Evolutionary conservation across 2,113 vertebrate genomes (phyloP).

Genomic region (Prunella fulvescens): DNA sequence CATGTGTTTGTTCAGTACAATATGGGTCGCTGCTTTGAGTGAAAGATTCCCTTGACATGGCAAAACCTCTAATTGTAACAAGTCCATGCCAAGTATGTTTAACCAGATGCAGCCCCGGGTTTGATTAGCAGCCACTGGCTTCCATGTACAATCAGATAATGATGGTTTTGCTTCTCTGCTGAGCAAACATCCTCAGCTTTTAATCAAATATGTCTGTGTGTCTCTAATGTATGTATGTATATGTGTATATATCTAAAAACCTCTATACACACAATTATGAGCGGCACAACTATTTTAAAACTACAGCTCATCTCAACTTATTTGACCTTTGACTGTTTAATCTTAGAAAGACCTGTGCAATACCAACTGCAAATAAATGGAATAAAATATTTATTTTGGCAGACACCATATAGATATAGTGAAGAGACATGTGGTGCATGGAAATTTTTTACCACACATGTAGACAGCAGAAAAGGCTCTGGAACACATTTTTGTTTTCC

Average conservation of each 20-base stretch:
- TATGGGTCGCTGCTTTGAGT: constrained; percentile 82
- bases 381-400: constrained; percentile 77
- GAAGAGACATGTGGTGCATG: constrained; percentile 62
- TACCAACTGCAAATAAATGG: constrained; percentile 71
- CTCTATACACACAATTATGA: constrained; percentile 47
- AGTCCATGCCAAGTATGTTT: constrained; percentile 77
- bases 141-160: constrained; percentile 83
- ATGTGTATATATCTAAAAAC: constrained; percentile 41
- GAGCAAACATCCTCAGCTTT: constrained; percentile 73
- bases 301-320: constrained; percentile 71
- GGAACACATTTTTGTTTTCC: constrained; percentile 70
- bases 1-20: constrained; percentile 86
- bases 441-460: constrained; percentile 72
- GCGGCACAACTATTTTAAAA: constrained; percentile 64
- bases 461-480: constrained; percentile 62
- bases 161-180: constrained; percentile 74
- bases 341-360: constrained; percentile 65
- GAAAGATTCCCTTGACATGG: constrained; percentile 86
- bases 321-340: constrained; percentile 72
- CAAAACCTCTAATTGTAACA: constrained; percentile 81
- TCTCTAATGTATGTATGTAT: background rate
- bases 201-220: constrained; percentile 72
- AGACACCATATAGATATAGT: constrained; percentile 60
- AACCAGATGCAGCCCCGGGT: constrained; percentile 77
- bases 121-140: constrained; percentile 80